These are phyloP conservation scores for Galaxea fascicularis DNA, from an alignment of 92 coral and sea anemone species.

Conservation along the genomic window DNA sequence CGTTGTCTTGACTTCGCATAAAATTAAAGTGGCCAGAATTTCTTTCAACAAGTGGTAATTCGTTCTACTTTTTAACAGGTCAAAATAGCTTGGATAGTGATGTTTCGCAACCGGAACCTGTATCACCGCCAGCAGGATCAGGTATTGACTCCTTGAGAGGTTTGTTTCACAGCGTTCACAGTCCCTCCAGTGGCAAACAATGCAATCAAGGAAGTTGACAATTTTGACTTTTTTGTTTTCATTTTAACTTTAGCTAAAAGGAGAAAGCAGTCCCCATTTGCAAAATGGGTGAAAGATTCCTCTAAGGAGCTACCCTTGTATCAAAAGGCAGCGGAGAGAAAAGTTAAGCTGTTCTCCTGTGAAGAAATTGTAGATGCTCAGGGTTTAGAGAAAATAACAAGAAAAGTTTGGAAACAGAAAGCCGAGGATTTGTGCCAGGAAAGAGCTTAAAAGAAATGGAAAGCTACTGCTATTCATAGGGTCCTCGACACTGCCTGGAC, in stretches of 20 bases:
- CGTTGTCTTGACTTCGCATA: too few species aligned
- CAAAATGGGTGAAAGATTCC: constrained; percentile 20
- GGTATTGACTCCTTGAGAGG: too few species aligned
- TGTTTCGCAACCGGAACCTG: too few species aligned
- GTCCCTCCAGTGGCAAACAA: too few species aligned
- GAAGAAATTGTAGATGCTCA: neutral
- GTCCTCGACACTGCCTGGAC: too few species aligned
- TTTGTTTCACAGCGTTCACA: too few species aligned
- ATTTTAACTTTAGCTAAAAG: neutral
- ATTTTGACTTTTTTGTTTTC: neutral
- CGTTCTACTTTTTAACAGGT: neutral
- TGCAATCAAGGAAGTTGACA: neutral
- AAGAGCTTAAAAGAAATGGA: neutral
- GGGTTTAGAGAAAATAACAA: constrained; percentile 1
- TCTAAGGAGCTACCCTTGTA: constrained; percentile 3
- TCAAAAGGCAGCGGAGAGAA: neutral
- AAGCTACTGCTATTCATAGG: constrained; percentile 1
- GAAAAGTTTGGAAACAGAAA: constrained; percentile 6
- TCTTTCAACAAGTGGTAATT: neutral
- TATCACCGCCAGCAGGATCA: too few species aligned
- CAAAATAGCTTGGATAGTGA: neutral
- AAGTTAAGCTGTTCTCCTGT: constrained; percentile 1
- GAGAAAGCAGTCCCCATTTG: constrained; percentile 10
- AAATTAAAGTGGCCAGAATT: neutral
- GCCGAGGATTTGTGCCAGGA: constrained; percentile 9